Conservation (phyloP, 1,140 invertebrate genomes). For the Eumaeus atala region DNA sequence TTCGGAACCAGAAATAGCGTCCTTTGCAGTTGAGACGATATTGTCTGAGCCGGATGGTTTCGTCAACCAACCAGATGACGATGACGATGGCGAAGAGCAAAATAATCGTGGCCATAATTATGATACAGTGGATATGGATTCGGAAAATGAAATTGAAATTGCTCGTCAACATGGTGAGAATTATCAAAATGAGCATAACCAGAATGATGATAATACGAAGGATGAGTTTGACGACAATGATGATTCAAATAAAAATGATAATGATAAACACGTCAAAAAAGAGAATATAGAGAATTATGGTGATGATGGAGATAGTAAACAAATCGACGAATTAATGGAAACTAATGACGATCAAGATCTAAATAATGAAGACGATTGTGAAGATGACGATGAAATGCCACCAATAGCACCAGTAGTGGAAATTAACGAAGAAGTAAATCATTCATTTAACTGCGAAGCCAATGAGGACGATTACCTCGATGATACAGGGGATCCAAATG, state of each 20-base stretch:
- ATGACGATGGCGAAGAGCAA: conserved; percentile 40
- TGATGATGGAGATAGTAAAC: conserved; percentile 27
- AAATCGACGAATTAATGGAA: conserved; percentile 23
- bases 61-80: conserved; percentile 41
- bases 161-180: conserved; percentile 43
- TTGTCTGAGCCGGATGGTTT: conserved; percentile 60
- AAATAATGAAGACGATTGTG: conserved; percentile 38
- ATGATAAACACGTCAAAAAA: conserved; percentile 31
- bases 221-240: conserved; percentile 41
- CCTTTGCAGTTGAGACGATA: conserved; percentile 70
- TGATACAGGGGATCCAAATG: conserved; percentile 51
- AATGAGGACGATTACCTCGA: conserved; percentile 54
- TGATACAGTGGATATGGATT: conserved; percentile 65
- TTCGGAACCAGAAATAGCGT: conserved; percentile 69
- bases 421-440: conserved; percentile 64
- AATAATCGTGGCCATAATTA: conserved; percentile 54
- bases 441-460: conserved; percentile 50
- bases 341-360: conserved; percentile 26
- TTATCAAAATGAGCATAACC: conserved; percentile 30
- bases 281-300: conserved; percentile 29
- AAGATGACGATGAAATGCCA: conserved; percentile 53
- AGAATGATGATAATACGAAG: conserved; percentile 26
- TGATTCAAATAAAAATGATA: conserved; percentile 38
- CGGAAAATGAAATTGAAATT: conserved; percentile 66
- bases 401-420: conserved; percentile 61